A percentile compares a stretch with the other conserved stretches of the same genome.
phyloP scores from a whole-genome alignment of 2,888 invertebrate species.

The Cheilosia impressa region DNA sequence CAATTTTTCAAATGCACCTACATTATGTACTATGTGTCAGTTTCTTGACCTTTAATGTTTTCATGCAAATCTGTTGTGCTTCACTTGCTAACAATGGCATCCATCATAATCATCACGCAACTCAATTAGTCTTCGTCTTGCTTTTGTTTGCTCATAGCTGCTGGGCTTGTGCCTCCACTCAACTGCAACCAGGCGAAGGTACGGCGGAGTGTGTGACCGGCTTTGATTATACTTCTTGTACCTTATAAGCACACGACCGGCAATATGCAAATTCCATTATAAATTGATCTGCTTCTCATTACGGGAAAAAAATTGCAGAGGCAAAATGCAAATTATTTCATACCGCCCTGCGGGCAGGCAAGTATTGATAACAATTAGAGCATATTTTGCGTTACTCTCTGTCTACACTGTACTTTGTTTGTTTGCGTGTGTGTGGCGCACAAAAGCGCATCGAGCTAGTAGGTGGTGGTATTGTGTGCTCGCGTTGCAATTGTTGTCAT shows the following conservation, averaged over 20 bases:
- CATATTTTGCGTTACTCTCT: constrained; percentile 1
- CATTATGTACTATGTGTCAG: neutral
- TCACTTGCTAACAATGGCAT: constrained; percentile 21
- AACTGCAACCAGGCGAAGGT: neutral
- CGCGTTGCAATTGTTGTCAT: constrained; percentile 22
- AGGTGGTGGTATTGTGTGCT: constrained; percentile 4
- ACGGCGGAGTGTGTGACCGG: neutral
- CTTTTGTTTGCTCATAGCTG: neutral
- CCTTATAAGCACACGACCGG: neutral
- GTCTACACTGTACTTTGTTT: neutral
- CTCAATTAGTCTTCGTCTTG: constrained; percentile 32
- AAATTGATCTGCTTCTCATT: constrained; percentile 20
- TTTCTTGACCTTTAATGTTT: constrained; percentile 32
- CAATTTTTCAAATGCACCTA: neutral
- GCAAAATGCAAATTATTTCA: constrained; percentile 40
- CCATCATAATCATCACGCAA: constrained; percentile 45
- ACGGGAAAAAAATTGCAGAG: neutral
- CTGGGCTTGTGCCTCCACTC: constrained; percentile 2
- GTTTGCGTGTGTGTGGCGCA: neutral
- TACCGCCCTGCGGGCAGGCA: constrained; percentile 13
- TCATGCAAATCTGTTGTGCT: constrained; percentile 18
- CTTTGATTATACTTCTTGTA: neutral
- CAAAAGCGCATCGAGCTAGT: constrained; percentile 30
- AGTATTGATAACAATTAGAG: constrained; percentile 53
- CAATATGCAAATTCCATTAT: neutral